These are phyloP conservation scores for Pteropus rufus DNA, from an alignment of 2,797 vertebrate species.

Conservation along the genomic window DNA sequence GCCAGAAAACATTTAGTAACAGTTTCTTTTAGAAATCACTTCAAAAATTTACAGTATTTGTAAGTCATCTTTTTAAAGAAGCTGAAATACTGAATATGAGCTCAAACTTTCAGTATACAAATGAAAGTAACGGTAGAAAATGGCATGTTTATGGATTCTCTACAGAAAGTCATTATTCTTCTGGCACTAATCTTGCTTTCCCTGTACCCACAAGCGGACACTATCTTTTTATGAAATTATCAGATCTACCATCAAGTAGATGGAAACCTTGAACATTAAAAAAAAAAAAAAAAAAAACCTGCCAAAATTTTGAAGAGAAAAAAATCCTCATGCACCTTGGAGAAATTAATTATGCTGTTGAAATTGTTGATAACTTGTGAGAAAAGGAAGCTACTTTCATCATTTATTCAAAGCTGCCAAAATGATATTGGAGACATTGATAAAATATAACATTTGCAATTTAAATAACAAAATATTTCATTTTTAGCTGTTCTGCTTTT, in stretches of 20 bases:
- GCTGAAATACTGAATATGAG: not conserved
- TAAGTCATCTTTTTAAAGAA: not conserved
- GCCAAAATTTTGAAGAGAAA: slow-evolving; percentile 24
- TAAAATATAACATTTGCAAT: slow-evolving; percentile 66
- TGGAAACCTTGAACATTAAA: not conserved
- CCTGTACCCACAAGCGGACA: not conserved
- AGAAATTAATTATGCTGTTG: slow-evolving; percentile 58
- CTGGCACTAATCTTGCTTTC: not conserved
- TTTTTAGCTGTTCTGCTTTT: slow-evolving; percentile 19
- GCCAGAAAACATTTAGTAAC: not conserved
- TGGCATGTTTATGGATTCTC: slow-evolving; percentile 20
- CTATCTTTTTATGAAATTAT: slow-evolving; percentile 55
- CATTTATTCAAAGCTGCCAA: slow-evolving; percentile 49
- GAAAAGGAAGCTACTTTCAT: slow-evolving; percentile 40
- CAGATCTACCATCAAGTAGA: not conserved
- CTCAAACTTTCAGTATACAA: not conserved
- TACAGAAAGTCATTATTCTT: slow-evolving; percentile 43
- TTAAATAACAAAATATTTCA: slow-evolving; percentile 58
- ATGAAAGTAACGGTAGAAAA: slow-evolving; percentile 27
- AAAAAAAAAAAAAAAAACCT: not conserved
- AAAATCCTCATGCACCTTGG: not conserved
- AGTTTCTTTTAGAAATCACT: not conserved
- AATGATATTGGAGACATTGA: not conserved
- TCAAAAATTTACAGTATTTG: not conserved
- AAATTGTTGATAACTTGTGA: not conserved